phyloP scores from a whole-genome alignment of 2,797 vertebrate genomes.

The Gymnoscopelus microlampas region DNA sequence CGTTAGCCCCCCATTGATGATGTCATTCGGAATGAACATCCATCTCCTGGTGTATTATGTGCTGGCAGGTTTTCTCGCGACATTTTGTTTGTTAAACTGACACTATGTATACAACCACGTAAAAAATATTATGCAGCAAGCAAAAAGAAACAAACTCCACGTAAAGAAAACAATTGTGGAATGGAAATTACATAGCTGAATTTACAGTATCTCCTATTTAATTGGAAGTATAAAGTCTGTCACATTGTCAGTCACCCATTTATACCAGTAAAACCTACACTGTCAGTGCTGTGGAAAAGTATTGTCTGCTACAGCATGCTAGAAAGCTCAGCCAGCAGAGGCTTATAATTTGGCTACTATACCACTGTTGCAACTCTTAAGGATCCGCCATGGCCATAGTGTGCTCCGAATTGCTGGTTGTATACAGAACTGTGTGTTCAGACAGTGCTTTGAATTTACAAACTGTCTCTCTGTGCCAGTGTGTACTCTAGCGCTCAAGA shows the following conservation, averaged over 20 bases:
- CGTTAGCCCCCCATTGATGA: not conserved
- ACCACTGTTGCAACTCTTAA: constrained; percentile 13
- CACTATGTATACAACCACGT: not conserved
- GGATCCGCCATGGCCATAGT: constrained; percentile 1
- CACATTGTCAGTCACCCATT: not conserved
- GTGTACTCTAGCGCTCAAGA: too few relatives aligned
- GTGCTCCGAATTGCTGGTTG: constrained; percentile 11
- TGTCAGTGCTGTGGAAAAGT: too few relatives aligned
- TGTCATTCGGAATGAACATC: not conserved
- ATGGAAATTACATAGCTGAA: too few relatives aligned
- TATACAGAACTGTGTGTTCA: constrained; percentile 13
- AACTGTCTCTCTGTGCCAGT: constrained; percentile 6
- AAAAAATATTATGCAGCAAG: not conserved
- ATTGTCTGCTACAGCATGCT: not conserved
- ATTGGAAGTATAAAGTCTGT: not conserved
- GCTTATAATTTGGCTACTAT: not conserved
- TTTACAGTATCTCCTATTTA: not conserved
- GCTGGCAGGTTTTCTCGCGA: too few relatives aligned
- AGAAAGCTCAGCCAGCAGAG: not conserved
- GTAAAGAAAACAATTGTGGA: not conserved
- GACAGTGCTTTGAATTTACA: constrained; percentile 21
- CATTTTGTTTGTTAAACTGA: not conserved
- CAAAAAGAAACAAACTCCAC: not conserved
- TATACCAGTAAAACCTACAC: not conserved
- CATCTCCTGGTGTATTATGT: not conserved